phyloP scores from a whole-genome alignment of 2,113 vertebrate species.

The Chlorodrepanis virens region DNA sequence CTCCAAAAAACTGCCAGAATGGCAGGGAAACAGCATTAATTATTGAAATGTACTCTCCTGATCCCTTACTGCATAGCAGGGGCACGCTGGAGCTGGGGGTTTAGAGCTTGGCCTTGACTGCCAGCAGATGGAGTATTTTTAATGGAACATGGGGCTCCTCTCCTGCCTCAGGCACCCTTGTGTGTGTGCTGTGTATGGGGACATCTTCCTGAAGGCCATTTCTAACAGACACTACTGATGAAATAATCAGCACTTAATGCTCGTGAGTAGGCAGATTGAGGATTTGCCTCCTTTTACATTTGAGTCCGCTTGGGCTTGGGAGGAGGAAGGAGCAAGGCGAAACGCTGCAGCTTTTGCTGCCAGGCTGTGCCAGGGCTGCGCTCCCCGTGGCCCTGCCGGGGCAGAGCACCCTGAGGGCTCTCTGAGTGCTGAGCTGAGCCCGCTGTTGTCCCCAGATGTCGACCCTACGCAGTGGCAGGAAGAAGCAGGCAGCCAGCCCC shows the following conservation, averaged over 20 bases:
- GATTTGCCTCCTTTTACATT: neutral
- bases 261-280: neutral
- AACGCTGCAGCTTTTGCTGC: neutral
- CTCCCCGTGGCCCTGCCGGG: fast-evolving
- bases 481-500: slow-evolving; percentile 96
- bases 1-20: neutral
- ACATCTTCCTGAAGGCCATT: neutral
- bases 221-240: neutral
- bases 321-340: fast-evolving
- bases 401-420: fast-evolving
- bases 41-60: neutral
- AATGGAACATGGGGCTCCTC: neutral
- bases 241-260: neutral
- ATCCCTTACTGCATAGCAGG: neutral
- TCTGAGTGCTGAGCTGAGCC: neutral
- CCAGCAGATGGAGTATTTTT: neutral
- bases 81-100: neutral
- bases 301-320: neutral
- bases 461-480: slow-evolving; percentile 96
- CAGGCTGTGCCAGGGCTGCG: neutral
- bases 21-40: neutral
- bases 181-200: neutral
- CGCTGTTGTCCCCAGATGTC: slow-evolving; percentile 83
- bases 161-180: neutral
- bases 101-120: neutral